These are phyloP conservation scores for Pseudorectes ferrugineus DNA, from an alignment of 2,113 vertebrate genomes.

Conservation along the genomic window DNA sequence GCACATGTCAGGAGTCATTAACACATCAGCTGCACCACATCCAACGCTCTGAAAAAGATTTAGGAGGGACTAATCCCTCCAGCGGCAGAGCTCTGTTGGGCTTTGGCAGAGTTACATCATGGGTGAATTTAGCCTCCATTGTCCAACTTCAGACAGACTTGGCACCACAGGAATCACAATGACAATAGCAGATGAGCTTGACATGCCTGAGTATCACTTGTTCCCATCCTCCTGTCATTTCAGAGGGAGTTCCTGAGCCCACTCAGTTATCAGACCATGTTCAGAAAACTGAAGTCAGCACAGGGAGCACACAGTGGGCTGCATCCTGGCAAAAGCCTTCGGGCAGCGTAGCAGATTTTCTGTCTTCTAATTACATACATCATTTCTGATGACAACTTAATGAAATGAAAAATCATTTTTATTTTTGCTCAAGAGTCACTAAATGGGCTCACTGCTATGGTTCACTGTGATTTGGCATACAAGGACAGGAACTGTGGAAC, in stretches of 20 bases:
- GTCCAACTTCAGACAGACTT: background rate
- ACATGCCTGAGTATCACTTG: background rate
- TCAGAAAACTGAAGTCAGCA: background rate
- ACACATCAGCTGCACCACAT: background rate
- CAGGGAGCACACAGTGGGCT: background rate
- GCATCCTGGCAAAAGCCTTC: background rate
- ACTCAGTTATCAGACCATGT: accelerated
- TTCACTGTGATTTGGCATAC: background rate
- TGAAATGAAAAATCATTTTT: background rate
- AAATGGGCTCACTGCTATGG: background rate
- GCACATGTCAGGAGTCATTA: background rate
- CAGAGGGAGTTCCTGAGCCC: background rate
- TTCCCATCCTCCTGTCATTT: background rate
- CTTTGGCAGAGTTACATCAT: background rate
- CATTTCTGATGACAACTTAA: background rate
- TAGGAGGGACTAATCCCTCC: background rate
- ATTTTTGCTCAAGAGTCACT: background rate
- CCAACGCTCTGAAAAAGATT: background rate
- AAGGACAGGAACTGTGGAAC: background rate
- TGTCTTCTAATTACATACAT: background rate
- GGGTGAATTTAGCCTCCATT: background rate
- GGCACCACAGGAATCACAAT: background rate
- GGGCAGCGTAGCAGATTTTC: background rate
- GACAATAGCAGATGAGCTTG: background rate
- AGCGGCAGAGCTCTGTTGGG: background rate